Evolutionary conservation across 2,888 invertebrate genomes (phyloP).

Genomic region (Orgyia antiqua): DNA sequence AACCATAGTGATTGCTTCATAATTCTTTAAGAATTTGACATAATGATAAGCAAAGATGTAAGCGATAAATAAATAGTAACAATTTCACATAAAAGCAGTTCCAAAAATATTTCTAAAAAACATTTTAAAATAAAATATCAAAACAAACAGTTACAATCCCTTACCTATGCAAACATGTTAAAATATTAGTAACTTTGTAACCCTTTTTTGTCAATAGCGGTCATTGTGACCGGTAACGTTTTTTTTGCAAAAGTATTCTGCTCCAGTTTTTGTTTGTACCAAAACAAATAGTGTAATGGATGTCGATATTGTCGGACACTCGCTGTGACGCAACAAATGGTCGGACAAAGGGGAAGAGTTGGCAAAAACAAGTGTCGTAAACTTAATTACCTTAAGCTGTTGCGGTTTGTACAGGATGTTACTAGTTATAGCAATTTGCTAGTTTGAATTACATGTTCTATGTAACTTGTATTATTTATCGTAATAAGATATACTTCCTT

Average conservation of each 20-base stretch:
- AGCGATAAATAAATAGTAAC: too few relatives aligned
- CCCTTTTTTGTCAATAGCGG: slow-evolving; percentile 35
- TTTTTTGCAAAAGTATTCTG: slow-evolving; percentile 36
- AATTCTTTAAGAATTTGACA: too few relatives aligned
- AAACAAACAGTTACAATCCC: slow-evolving; percentile 22
- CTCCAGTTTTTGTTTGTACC: slow-evolving; percentile 52
- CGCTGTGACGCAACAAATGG: slow-evolving; percentile 35
- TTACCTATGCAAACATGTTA: slow-evolving; percentile 37
- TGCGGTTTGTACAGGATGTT: slow-evolving; percentile 40
- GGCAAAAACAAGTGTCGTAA: slow-evolving; percentile 50
- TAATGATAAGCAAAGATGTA: too few relatives aligned
- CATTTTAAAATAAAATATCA: slow-evolving; percentile 7
- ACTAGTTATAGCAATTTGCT: slow-evolving; percentile 1
- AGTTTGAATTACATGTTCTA: not conserved
- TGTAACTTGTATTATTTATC: not conserved
- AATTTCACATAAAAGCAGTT: too few relatives aligned
- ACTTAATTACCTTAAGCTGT: slow-evolving; percentile 34
- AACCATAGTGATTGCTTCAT: too few relatives aligned
- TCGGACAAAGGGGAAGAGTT: slow-evolving; percentile 44
- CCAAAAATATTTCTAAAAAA: slow-evolving; percentile 12
- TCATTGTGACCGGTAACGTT: slow-evolving; percentile 21
- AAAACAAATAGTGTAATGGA: slow-evolving; percentile 46
- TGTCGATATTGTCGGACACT: slow-evolving; percentile 28
- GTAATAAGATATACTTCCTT: not conserved
- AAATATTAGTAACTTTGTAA: slow-evolving; percentile 28